Conservation (phyloP, 2,888 invertebrate genomes). For the Trachelus stipa region DNA sequence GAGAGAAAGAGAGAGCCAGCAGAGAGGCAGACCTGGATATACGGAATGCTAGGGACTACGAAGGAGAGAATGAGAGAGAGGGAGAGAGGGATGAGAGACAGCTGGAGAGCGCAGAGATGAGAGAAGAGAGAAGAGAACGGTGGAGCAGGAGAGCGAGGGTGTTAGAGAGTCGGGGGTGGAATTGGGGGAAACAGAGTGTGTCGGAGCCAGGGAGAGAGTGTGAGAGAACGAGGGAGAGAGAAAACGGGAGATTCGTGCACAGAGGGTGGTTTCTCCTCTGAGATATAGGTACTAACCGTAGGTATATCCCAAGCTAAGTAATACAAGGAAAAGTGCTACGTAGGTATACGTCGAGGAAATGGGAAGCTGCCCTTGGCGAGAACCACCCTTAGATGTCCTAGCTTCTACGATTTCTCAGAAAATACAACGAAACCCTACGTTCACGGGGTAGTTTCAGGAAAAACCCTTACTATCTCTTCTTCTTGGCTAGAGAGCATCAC, state of each 20-base stretch:
- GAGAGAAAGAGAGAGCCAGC: slow-evolving; percentile 34
- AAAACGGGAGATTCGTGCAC: slow-evolving; percentile 54
- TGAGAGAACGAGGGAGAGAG: slow-evolving; percentile 23
- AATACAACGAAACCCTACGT: not conserved
- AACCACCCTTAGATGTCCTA: not conserved
- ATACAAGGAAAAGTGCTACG: slow-evolving; percentile 64
- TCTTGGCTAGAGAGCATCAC: not conserved
- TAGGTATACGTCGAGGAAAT: not conserved
- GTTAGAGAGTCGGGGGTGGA: slow-evolving; percentile 36
- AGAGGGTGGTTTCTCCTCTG: slow-evolving; percentile 60
- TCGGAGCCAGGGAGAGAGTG: slow-evolving; percentile 49
- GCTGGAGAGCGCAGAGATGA: slow-evolving; percentile 21
- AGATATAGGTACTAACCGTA: slow-evolving; percentile 59
- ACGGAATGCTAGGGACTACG: slow-evolving; percentile 5
- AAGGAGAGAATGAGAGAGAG: not conserved
- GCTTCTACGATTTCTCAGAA: not conserved
- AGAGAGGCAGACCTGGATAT: slow-evolving; percentile 44
- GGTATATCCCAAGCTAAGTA: slow-evolving; percentile 62
- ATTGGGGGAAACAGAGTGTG: slow-evolving; percentile 59
- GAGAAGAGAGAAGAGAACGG: slow-evolving; percentile 20
- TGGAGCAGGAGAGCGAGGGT: slow-evolving; percentile 26
- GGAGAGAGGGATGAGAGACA: slow-evolving; percentile 24
- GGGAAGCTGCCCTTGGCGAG: not conserved
- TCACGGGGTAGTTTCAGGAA: not conserved
- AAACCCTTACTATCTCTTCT: not conserved